Percentiles rank a stretch among this genome's conserved stretches.
Conservation (phyloP, 2,797 vertebrate genomes). For the Ciconia nigra region DNA sequence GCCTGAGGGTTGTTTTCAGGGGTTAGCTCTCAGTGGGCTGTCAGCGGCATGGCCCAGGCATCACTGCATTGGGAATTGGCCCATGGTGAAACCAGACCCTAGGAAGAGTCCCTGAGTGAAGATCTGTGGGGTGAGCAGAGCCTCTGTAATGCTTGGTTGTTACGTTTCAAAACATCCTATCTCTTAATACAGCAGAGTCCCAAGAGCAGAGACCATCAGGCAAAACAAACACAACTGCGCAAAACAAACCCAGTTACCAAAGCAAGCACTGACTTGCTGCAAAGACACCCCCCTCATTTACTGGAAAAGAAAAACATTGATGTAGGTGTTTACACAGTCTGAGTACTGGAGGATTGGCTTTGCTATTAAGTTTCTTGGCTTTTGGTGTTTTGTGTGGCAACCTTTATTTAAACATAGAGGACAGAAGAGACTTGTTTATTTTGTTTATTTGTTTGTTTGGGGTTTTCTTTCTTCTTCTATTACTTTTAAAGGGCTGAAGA, state of each 20-base stretch:
- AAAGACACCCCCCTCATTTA: background rate
- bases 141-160: background rate
- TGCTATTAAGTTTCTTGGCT: background rate
- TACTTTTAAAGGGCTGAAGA: background rate
- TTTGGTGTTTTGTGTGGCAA: background rate
- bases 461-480: conserved; percentile 10
- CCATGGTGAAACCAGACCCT: background rate
- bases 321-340: background rate
- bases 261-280: background rate
- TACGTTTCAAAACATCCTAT: background rate
- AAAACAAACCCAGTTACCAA: conserved; percentile 15
- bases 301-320: background rate
- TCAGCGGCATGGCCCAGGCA: background rate
- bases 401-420: conserved; percentile 10
- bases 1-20: background rate
- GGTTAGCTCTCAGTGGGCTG: background rate
- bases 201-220: background rate
- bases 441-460: conserved; percentile 15
- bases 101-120: background rate
- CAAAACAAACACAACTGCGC: conserved; percentile 9
- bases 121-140: background rate
- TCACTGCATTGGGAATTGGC: fast-evolving
- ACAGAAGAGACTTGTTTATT: background rate
- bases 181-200: background rate
- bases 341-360: background rate